A percentile compares a stretch with the other conserved stretches of the same genome.
These are phyloP conservation scores for cat (Felis catus) DNA, from an alignment of 2,113 vertebrate species.

Conservation along the genomic window DNA sequence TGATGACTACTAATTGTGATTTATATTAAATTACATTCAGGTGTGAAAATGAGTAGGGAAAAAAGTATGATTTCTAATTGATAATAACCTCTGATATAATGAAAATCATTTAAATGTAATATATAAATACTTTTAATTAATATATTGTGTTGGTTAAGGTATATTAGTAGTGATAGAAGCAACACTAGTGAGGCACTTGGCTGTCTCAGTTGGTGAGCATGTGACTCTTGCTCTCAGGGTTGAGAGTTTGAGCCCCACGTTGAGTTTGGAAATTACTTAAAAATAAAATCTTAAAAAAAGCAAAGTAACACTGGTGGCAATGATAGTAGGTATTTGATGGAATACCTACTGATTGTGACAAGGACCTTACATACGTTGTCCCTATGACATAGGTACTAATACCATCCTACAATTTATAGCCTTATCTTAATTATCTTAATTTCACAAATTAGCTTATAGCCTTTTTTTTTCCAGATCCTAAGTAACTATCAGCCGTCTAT, in stretches of 20 bases:
- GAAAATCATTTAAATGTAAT: neutral
- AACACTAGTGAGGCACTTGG: neutral
- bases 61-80: neutral
- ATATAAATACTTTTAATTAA: neutral
- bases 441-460: neutral
- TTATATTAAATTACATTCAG: neutral
- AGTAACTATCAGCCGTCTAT: neutral
- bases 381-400: neutral
- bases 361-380: neutral
- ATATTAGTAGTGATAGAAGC: neutral
- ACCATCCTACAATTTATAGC: neutral
- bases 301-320: neutral
- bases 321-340: neutral
- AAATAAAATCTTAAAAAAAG: neutral
- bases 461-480: neutral
- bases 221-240: neutral
- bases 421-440: constrained; percentile 27
- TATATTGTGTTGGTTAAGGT: neutral
- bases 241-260: neutral
- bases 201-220: neutral
- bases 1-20: neutral
- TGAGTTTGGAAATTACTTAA: neutral
- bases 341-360: neutral
- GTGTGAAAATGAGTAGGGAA: neutral
- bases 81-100: neutral